Evolutionary conservation across 2,113 vertebrate species (phyloP), one percentile per base, ranked within the genome.

Genomic region (Anolis sagrei): DNA sequence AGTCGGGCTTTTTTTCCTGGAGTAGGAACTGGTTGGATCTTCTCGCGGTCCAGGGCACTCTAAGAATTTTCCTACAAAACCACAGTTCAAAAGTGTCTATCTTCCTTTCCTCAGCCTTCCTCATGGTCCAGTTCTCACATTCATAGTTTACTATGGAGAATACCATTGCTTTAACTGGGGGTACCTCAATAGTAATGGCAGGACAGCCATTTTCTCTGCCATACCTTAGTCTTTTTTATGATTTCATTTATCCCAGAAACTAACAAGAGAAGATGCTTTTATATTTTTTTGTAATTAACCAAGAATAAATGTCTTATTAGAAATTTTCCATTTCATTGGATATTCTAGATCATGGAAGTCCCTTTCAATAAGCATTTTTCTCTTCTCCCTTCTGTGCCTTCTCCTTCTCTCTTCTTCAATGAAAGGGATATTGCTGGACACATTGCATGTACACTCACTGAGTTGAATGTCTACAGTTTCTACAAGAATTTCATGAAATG

Each of bases 401-500:
- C 39, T 44, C 39, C 39, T 44, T 54, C 4, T 14, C 8, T 27
- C 16, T 88, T 88, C 84, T 54, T n/a, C 84, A 64, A 3, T 0
- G 76, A 69, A 74, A 25, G 0, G 11, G 88, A 66, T 87, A 85
- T 73, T 25, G 69, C 44, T n/a, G 14, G 58, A 89, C 90, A 88
- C 66, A 82, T 90, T 83, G 69, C 61, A 27, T 58, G 54, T 78
- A 78, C 10, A 34, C 1, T 58, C 51, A 34, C 19, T 86, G 73
- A 44, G 72, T 34, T 77, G 51, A 88, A 86, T 68, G 44, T 74
- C 48, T 54, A 34, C 39, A 48, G 29, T 80, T 91, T 88, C 51
- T 87, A 78, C 85, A 89, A 90, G 61, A 78, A 91, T 89, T 90
- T 81, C 39, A 44, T 1, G 0, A 68, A 82, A 3, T 32, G 4